phyloP scores from a whole-genome alignment of 1,140 invertebrate genomes.

The Aethina tumida region DNA sequence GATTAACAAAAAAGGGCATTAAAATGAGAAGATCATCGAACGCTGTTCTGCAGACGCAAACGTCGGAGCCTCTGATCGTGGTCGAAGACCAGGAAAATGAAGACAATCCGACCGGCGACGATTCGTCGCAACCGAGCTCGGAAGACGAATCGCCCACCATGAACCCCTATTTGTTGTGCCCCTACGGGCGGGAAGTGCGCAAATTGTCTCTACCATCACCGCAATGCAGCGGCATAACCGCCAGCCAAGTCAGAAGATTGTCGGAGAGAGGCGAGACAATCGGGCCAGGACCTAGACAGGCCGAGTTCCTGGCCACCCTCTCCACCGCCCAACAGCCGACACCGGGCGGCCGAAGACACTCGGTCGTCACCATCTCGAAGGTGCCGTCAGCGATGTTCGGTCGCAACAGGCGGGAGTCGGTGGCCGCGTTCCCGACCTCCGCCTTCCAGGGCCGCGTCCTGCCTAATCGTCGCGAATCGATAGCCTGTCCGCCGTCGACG shows the following conservation, averaged over 20 bases:
- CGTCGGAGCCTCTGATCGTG: constrained; percentile 63
- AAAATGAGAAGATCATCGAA: constrained; percentile 38
- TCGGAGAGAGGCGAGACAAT: constrained; percentile 67
- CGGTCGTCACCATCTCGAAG: constrained; percentile 72
- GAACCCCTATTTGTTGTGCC: constrained; percentile 69
- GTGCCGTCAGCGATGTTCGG: constrained; percentile 65
- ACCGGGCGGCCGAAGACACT: constrained; percentile 65
- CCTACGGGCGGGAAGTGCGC: constrained; percentile 55
- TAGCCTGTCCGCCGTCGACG: constrained; percentile 50
- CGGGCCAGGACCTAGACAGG: constrained; percentile 56
- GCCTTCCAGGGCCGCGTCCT: constrained; percentile 31
- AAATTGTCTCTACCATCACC: constrained; percentile 75
- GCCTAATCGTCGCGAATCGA: constrained; percentile 39
- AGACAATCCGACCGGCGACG: constrained; percentile 23
- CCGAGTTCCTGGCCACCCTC: constrained; percentile 68
- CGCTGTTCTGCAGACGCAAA: constrained; percentile 39
- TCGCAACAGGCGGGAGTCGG: constrained; percentile 63
- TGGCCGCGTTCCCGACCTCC: constrained; percentile 58
- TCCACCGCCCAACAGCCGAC: constrained; percentile 58
- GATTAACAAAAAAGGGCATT: too few relatives aligned
- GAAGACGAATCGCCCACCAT: constrained; percentile 62
- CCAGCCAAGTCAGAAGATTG: constrained; percentile 68
- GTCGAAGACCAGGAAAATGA: constrained; percentile 65
- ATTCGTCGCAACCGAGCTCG: constrained; percentile 47
- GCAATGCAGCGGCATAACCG: constrained; percentile 71